Percentiles rank a stretch among this genome's conserved stretches.
phyloP scores from a whole-genome alignment of 2,113 vertebrate species.

The Laticauda laticaudata region DNA sequence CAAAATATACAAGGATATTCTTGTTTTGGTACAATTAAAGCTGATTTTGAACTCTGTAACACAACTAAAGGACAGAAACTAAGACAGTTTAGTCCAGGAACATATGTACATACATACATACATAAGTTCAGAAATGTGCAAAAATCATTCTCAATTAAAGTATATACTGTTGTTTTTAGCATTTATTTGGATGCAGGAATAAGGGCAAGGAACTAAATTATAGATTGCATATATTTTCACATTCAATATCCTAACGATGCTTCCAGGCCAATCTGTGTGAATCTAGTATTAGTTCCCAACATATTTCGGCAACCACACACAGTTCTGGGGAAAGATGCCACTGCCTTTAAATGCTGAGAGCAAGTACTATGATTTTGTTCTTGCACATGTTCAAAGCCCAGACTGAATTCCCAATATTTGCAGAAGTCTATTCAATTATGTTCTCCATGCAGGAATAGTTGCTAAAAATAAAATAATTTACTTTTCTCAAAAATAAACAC shows the following conservation, averaged over 20 bases:
- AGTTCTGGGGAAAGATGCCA: neutral
- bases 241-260: neutral
- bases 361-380: neutral
- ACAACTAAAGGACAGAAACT: neutral
- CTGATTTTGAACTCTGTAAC: neutral
- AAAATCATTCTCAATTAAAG: neutral
- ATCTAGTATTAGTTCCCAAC: neutral
- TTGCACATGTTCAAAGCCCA: neutral
- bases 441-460: neutral
- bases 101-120: neutral
- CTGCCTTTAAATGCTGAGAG: neutral
- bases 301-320: neutral
- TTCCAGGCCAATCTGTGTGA: neutral
- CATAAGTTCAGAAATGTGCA: neutral
- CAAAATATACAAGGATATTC: neutral
- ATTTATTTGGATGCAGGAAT: neutral
- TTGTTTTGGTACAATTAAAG: neutral
- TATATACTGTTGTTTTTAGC: neutral
- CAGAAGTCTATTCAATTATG: neutral
- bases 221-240: neutral
- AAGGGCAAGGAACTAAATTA: neutral
- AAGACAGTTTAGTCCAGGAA: neutral
- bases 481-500: neutral
- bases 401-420: neutral
- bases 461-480: neutral